These are phyloP conservation scores for Potorous gilbertii DNA, from an alignment of 2,797 vertebrate species.

Conservation along the genomic window DNA sequence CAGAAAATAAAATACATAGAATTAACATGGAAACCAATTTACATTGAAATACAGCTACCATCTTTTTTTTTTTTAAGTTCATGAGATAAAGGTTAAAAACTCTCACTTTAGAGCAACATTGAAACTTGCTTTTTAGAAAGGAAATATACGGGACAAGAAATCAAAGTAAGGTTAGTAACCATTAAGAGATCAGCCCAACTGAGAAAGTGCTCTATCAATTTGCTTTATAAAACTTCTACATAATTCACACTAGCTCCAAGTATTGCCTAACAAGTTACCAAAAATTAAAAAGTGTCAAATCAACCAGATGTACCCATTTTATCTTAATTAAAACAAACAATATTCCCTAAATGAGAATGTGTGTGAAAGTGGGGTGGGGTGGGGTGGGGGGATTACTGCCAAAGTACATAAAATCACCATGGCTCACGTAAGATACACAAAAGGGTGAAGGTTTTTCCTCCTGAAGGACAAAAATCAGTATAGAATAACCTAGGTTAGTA, in stretches of 20 bases:
- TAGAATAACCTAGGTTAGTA: not conserved
- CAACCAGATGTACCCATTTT: not conserved
- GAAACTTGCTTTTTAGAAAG: not conserved
- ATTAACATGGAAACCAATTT: not conserved
- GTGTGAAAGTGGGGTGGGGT: not conserved
- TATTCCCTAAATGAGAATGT: constrained; percentile 21
- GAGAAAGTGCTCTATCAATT: not conserved
- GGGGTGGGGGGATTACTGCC: not conserved
- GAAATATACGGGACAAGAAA: not conserved
- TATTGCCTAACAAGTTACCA: not conserved
- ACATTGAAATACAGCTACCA: not conserved
- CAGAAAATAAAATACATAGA: not conserved
- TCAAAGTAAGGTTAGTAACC: not conserved
- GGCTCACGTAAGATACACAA: not conserved
- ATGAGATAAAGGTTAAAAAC: not conserved
- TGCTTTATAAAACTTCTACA: not conserved
- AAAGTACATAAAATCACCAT: not conserved
- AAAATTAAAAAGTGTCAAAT: not conserved
- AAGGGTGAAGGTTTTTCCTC: not conserved
- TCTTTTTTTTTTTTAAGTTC: not conserved
- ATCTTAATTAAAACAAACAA: not conserved
- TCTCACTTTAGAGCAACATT: not conserved
- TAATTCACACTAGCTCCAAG: not conserved
- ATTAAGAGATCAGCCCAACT: not conserved
- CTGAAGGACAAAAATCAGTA: not conserved